A percentile compares a stretch with the other conserved stretches of the same genome.
These are phyloP conservation scores for Sarcophaga rosellei DNA, from an alignment of 2,888 invertebrate species.

Conservation along the genomic window DNA sequence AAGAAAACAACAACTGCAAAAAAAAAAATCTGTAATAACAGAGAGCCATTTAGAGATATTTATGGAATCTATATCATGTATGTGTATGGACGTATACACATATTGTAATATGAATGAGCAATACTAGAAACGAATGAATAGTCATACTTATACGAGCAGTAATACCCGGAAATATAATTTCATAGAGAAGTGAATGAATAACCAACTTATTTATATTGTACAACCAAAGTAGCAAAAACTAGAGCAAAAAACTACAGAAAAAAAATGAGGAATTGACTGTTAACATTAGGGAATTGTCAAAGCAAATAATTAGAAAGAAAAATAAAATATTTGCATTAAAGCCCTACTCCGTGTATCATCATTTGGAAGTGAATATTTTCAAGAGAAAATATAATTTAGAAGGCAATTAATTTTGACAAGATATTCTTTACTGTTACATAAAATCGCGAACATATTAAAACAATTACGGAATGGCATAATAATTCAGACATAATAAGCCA, in stretches of 20 bases:
- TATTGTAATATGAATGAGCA: background rate
- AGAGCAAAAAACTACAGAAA: background rate
- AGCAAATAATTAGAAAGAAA: background rate
- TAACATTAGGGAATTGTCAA: constrained; percentile 37
- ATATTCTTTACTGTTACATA: too few relatives aligned
- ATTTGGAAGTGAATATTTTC: background rate
- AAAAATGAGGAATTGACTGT: background rate
- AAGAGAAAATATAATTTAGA: background rate
- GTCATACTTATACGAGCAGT: constrained; percentile 16
- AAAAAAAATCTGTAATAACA: constrained; percentile 34
- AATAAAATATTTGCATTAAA: background rate
- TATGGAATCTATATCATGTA: background rate
- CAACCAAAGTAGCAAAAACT: constrained; percentile 25
- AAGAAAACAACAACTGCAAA: constrained; percentile 12
- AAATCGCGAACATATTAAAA: too few relatives aligned
- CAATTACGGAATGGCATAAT: too few relatives aligned
- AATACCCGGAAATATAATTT: constrained; percentile 68
- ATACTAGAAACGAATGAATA: constrained; percentile 26
- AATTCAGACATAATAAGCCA: too few relatives aligned
- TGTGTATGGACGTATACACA: background rate
- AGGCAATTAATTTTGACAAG: background rate
- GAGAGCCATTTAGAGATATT: background rate
- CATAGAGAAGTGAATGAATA: constrained; percentile 52
- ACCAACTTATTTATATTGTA: constrained; percentile 42
- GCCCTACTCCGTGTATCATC: background rate